These are phyloP conservation scores for Calliopum simillimum DNA, from an alignment of 2,888 invertebrate species.

Conservation along the genomic window DNA sequence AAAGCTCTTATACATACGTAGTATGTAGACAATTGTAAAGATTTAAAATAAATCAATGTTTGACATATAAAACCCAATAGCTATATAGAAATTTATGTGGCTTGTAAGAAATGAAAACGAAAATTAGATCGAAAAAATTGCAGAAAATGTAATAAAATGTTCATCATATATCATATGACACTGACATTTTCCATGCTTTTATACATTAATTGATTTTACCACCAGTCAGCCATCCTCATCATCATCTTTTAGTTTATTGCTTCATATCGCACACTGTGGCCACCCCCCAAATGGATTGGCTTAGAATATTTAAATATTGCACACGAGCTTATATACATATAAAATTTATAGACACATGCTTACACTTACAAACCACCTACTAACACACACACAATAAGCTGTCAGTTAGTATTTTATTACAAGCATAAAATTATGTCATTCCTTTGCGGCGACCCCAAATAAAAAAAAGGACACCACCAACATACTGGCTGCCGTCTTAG, in stretches of 20 bases:
- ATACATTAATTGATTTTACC: conserved; percentile 21
- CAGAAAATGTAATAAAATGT: conserved; percentile 11
- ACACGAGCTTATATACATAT: neutral
- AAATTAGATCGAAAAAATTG: neutral
- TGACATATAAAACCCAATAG: no score
- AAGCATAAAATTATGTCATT: conserved; percentile 25
- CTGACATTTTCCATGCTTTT: neutral
- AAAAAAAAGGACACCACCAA: neutral
- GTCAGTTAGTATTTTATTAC: conserved; percentile 24
- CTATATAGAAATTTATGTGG: no score
- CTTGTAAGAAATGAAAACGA: no score
- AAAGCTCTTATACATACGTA: no score
- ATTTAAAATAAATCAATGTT: no score
- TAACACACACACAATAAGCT: conserved; percentile 1
- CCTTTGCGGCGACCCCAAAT: conserved; percentile 7
- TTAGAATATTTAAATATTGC: conserved; percentile 18
- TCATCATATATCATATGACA: conserved; percentile 16
- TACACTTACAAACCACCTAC: conserved; percentile 3
- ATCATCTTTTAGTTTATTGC: no score
- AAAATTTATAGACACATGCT: conserved; percentile 1
- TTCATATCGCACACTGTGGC: neutral
- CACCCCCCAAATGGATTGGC: neutral
- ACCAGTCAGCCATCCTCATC: no score
- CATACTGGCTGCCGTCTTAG: neutral
- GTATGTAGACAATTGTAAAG: no score